phyloP scores from a whole-genome alignment of 30 jellyfish, hydroid and myxozoan species.

The Nemopilema nomurai region DNA sequence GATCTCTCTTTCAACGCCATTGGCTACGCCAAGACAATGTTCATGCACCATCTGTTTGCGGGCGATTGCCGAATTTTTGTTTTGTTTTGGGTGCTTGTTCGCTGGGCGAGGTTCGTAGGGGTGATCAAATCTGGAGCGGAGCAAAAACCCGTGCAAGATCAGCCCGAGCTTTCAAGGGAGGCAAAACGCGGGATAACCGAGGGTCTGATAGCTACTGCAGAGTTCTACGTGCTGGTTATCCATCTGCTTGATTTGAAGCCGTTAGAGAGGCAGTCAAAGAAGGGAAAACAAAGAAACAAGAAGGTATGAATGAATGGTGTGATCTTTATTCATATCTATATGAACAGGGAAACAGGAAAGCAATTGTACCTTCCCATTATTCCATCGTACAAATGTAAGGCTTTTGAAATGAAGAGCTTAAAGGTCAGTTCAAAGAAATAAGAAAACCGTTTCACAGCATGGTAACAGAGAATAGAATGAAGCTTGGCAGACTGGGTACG shows the following conservation, averaged over 20 bases:
- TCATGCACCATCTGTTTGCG: conserved; percentile 54
- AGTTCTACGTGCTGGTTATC: conserved; percentile 65
- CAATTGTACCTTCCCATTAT: too few relatives aligned
- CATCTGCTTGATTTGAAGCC: conserved; percentile 28
- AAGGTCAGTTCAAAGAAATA: too few relatives aligned
- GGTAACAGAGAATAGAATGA: too few relatives aligned
- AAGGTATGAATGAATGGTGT: neutral
- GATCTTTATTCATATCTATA: neutral
- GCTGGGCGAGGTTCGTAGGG: conserved; percentile 81
- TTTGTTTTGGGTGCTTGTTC: conserved; percentile 75
- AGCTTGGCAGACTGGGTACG: too few relatives aligned
- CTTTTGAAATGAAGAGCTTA: too few relatives aligned
- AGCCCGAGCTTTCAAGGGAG: neutral
- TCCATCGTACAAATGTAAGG: too few relatives aligned
- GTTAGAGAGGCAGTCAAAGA: neutral
- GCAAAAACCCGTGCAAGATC: neutral
- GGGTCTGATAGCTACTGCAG: conserved; percentile 75
- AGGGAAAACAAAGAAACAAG: conserved; percentile 4
- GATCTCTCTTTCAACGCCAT: conserved; percentile 69
- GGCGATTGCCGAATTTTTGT: conserved; percentile 24
- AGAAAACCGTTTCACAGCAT: too few relatives aligned
- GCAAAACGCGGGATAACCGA: neutral
- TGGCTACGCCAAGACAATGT: conserved; percentile 64
- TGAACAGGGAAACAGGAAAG: neutral
- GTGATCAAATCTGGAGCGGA: conserved; percentile 55